These are phyloP conservation scores for Larimichthys crocea DNA, from an alignment of 2,113 vertebrate genomes.

Conservation along the genomic window DNA sequence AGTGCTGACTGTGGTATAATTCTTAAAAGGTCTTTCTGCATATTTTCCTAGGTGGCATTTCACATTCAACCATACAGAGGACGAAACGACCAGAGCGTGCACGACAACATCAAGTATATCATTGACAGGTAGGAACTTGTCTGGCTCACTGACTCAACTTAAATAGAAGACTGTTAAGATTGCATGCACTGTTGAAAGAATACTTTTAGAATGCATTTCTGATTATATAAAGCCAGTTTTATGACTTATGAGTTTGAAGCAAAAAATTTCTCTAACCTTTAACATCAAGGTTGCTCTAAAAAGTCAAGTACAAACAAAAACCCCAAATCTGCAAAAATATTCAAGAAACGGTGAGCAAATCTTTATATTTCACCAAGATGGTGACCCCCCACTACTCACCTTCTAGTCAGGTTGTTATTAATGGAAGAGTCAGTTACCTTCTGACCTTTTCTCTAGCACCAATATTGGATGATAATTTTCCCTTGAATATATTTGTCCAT, in stretches of 20 bases:
- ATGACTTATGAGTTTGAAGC: slow-evolving; percentile 42
- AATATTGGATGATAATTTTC: background rate
- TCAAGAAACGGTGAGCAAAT: background rate
- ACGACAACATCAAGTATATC: slow-evolving; percentile 93
- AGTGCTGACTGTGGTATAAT: slow-evolving; percentile 34
- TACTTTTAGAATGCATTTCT: slow-evolving; percentile 41
- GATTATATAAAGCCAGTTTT: slow-evolving; percentile 47
- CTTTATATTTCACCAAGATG: background rate
- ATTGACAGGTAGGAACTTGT: slow-evolving; percentile 88
- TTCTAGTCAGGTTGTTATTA: background rate
- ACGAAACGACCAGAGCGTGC: slow-evolving; percentile 89
- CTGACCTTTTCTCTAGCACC: background rate
- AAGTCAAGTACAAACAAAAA: background rate
- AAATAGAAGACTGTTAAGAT: slow-evolving; percentile 46
- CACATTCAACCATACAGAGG: slow-evolving; percentile 92
- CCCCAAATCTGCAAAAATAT: background rate
- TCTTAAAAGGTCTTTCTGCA: slow-evolving; percentile 11
- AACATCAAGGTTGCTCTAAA: background rate
- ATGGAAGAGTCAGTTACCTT: background rate
- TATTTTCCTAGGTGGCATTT: slow-evolving; percentile 87
- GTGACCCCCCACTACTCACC: background rate
- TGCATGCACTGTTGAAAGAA: slow-evolving; percentile 48
- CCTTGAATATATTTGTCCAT: background rate
- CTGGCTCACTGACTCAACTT: slow-evolving; percentile 17
- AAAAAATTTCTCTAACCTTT: slow-evolving; percentile 42